A percentile compares a stretch with the other conserved stretches of the same genome.
phyloP scores from a whole-genome alignment of 2,797 vertebrate species.

The Gymnothorax reevesii region DNA sequence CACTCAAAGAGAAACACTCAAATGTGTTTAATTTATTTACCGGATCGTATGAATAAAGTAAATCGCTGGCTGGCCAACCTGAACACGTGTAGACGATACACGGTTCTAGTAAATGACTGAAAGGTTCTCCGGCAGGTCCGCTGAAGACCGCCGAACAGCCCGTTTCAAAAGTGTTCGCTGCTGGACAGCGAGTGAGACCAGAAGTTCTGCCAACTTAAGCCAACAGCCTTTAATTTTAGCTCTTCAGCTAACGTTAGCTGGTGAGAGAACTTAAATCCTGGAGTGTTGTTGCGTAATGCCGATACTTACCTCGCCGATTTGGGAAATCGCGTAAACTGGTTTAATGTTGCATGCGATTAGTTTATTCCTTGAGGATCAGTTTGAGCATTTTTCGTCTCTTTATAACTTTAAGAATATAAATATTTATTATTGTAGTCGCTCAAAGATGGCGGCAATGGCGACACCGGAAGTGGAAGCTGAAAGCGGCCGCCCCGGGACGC shows the following conservation, averaged over 20 bases:
- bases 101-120: neutral
- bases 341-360: neutral
- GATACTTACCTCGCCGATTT: constrained; percentile 27
- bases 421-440: constrained; percentile 39
- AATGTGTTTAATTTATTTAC: neutral
- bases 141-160: neutral
- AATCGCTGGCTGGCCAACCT: neutral
- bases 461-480: constrained; percentile 67
- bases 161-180: neutral
- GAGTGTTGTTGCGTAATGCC: neutral
- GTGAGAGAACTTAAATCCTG: neutral
- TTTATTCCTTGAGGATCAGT: neutral
- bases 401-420: constrained; percentile 31
- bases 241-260: neutral
- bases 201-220: neutral
- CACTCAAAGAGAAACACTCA: neutral
- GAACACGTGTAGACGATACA: neutral
- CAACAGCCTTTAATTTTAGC: neutral
- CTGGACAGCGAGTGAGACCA: neutral
- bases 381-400: constrained; percentile 18
- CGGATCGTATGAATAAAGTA: neutral
- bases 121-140: neutral
- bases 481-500: constrained; percentile 22
- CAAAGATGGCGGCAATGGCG: constrained; percentile 62
- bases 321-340: constrained; percentile 13